Evolutionary conservation across 2,797 vertebrate genomes (phyloP).

Genomic region (Pipistrellus pipistrellus): DNA sequence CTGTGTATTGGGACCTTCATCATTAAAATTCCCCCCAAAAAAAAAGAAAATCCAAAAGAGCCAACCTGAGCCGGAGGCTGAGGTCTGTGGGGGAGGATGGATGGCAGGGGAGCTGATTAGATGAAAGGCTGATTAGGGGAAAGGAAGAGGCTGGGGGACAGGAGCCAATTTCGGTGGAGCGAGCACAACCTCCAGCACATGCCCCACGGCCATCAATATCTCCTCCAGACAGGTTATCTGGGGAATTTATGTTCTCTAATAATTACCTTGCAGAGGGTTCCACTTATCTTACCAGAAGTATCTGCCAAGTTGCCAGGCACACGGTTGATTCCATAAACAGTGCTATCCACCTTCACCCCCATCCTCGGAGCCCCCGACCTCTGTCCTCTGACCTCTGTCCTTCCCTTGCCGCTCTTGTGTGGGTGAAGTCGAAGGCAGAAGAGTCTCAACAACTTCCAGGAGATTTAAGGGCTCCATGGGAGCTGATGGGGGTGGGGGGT

Average conservation of each 20-base stretch:
- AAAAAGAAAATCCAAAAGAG: conserved; percentile 10
- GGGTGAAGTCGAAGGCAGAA: background rate
- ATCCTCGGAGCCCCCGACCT: background rate
- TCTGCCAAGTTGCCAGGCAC: conserved; percentile 87
- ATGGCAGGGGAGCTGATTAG: background rate
- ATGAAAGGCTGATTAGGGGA: conserved; percentile 73
- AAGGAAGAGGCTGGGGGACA: conserved; percentile 23
- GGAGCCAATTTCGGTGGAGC: conserved; percentile 72
- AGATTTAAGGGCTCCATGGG: background rate
- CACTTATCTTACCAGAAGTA: conserved; percentile 88
- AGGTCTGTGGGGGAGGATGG: background rate
- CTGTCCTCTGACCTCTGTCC: conserved; percentile 27
- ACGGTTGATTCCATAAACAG: conserved; percentile 77
- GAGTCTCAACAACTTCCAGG: background rate
- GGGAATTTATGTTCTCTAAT: conserved; percentile 90
- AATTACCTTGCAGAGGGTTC: conserved; percentile 88
- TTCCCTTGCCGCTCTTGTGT: background rate
- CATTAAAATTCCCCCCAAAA: background rate
- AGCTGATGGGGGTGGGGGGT: background rate
- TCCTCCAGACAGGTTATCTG: conserved; percentile 89
- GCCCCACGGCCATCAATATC: conserved; percentile 85
- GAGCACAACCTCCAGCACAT: conserved; percentile 79
- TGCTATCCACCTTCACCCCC: conserved; percentile 12
- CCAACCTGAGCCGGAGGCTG: background rate
- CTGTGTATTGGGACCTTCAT: background rate